Conservation (phyloP, 2,797 vertebrate species). For the Falco rusticolus region DNA sequence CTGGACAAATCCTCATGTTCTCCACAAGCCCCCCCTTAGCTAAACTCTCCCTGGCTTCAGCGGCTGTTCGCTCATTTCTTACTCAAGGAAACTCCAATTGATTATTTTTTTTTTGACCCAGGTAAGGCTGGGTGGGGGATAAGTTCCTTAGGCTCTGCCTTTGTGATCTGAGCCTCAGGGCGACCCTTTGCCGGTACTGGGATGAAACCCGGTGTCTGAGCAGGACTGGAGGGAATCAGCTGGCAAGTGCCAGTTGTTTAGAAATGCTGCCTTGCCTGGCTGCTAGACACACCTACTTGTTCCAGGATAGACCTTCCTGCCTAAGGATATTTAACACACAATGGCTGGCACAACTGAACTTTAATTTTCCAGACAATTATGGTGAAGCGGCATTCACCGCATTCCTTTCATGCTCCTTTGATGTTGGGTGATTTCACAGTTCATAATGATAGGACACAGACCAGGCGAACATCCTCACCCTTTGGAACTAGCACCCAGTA, state of each 20-base stretch:
- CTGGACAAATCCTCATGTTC: not conserved
- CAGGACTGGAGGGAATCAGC: not conserved
- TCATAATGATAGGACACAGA: slow-evolving; percentile 72
- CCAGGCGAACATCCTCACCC: slow-evolving; percentile 68
- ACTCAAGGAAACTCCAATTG: not conserved
- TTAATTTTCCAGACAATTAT: slow-evolving; percentile 67
- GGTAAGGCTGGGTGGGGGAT: not conserved
- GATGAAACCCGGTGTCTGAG: not conserved
- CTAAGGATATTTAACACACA: slow-evolving; percentile 56
- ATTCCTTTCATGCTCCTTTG: slow-evolving; percentile 74
- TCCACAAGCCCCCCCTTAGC: not conserved
- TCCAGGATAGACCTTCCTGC: slow-evolving; percentile 53
- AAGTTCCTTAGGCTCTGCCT: not conserved
- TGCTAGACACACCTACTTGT: slow-evolving; percentile 35
- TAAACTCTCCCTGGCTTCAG: not conserved
- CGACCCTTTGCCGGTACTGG: not conserved
- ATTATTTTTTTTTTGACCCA: not conserved
- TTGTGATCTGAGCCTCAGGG: not conserved
- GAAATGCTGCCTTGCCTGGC: not conserved
- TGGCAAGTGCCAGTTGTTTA: not conserved
- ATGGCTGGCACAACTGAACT: slow-evolving; percentile 63
- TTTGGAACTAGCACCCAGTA: slow-evolving; percentile 43
- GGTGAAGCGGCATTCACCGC: slow-evolving; percentile 61
- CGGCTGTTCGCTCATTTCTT: not conserved
- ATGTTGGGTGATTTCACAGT: slow-evolving; percentile 67